phyloP scores from a whole-genome alignment of 1,140 invertebrate genomes.

The Bombus picipes region DNA sequence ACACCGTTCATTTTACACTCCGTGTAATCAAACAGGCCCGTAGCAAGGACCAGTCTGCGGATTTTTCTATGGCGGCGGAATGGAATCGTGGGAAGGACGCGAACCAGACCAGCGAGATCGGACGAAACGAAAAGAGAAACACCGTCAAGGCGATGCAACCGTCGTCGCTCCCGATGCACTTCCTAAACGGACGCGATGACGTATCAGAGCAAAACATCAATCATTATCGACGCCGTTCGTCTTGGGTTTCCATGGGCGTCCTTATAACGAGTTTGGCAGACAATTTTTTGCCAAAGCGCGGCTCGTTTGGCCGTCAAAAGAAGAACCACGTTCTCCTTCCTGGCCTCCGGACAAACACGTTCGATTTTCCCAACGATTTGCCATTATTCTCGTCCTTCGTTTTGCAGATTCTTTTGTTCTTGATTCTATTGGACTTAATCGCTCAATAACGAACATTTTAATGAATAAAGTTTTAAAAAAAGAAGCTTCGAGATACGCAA shows the following conservation, averaged over 20 bases:
- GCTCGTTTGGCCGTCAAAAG: background rate
- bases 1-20: constrained; percentile 12
- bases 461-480: too few species aligned
- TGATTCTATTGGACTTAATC: background rate
- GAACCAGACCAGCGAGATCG: background rate
- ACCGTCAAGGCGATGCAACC: constrained; percentile 37
- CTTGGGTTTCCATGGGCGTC: constrained; percentile 28
- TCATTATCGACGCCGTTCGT: constrained; percentile 44
- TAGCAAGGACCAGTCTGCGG: constrained; percentile 16
- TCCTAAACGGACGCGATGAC: constrained; percentile 48
- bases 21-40: constrained; percentile 13
- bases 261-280: constrained; percentile 32
- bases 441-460: too few species aligned
- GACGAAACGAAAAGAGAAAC: constrained; percentile 15
- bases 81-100: constrained; percentile 47
- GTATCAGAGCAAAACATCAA: constrained; percentile 39
- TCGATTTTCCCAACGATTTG: background rate
- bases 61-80: constrained; percentile 16
- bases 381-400: background rate
- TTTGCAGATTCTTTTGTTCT: background rate
- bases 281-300: constrained; percentile 30
- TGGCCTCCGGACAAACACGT: too few species aligned
- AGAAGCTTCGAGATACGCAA: too few species aligned
- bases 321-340: background rate
- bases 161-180: background rate